These are phyloP conservation scores for Escarpia spicata DNA, from an alignment of 2,888 invertebrate genomes.

Conservation along the genomic window DNA sequence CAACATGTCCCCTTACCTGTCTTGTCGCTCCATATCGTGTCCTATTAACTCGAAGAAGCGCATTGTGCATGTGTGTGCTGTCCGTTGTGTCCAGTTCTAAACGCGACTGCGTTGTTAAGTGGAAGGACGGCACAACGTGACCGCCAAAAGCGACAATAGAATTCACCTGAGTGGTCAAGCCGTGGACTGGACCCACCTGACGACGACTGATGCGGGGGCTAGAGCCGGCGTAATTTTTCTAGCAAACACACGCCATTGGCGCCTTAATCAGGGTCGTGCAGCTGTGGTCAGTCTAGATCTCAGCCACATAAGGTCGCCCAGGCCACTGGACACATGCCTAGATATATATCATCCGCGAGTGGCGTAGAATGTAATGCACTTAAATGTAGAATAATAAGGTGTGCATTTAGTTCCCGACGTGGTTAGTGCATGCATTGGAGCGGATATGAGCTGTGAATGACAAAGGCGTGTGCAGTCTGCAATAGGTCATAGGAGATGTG, in stretches of 20 bases:
- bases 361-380: neutral
- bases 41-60: neutral
- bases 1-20: neutral
- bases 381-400: neutral
- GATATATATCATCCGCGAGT: neutral
- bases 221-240: neutral
- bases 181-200: conserved; percentile 3
- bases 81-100: neutral
- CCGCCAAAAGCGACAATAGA: neutral
- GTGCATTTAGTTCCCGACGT: too few relatives aligned
- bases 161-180: neutral
- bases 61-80: neutral
- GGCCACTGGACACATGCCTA: neutral
- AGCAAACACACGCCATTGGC: neutral
- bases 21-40: neutral
- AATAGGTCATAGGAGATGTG: too few relatives aligned
- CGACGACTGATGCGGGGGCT: neutral
- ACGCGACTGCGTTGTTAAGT: neutral
- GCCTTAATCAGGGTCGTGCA: neutral
- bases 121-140: neutral
- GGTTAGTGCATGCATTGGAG: too few relatives aligned
- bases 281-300: neutral
- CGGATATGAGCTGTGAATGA: too few relatives aligned
- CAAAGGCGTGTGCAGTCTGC: too few relatives aligned
- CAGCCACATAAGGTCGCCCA: neutral